Evolutionary conservation across 2,888 invertebrate species (phyloP).

Genomic region (Stictocephala bisonia): DNA sequence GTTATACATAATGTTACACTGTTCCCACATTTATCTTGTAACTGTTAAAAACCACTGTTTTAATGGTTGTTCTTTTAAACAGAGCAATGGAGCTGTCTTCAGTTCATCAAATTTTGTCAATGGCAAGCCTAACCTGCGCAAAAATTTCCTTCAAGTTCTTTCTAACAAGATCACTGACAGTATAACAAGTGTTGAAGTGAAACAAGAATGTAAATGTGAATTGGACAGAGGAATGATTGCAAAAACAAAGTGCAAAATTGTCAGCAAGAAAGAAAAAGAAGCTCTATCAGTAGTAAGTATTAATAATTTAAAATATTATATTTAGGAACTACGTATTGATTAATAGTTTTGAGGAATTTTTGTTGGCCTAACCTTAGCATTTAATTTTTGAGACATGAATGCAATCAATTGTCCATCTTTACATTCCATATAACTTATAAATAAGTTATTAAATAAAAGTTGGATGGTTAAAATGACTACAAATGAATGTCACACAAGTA

Average conservation of each 20-base stretch:
- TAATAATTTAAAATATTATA: background rate
- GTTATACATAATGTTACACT: too few species aligned
- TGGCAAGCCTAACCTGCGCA: constrained; percentile 70
- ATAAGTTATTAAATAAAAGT: too few species aligned
- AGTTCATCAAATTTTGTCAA: constrained; percentile 71
- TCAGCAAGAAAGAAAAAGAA: constrained; percentile 62
- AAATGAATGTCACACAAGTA: too few species aligned
- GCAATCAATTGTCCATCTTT: too few species aligned
- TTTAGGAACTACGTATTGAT: background rate
- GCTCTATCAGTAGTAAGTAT: background rate
- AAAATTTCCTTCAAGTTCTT: constrained; percentile 70
- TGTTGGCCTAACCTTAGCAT: too few species aligned
- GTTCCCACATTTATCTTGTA: too few species aligned
- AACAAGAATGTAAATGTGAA: constrained; percentile 64
- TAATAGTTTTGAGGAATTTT: too few species aligned
- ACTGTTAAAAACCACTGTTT: too few species aligned
- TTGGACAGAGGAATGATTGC: constrained; percentile 60
- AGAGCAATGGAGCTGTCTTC: constrained; percentile 76
- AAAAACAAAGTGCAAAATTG: constrained; percentile 63
- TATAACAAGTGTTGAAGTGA: constrained; percentile 61
- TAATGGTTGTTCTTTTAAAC: too few species aligned
- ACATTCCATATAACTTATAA: too few species aligned
- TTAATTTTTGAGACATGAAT: too few species aligned
- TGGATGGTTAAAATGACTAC: too few species aligned
- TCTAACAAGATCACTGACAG: constrained; percentile 63